Base-by-base conservation (phyloP, 1,140 invertebrate genomes). In the Apis florea region DNA sequence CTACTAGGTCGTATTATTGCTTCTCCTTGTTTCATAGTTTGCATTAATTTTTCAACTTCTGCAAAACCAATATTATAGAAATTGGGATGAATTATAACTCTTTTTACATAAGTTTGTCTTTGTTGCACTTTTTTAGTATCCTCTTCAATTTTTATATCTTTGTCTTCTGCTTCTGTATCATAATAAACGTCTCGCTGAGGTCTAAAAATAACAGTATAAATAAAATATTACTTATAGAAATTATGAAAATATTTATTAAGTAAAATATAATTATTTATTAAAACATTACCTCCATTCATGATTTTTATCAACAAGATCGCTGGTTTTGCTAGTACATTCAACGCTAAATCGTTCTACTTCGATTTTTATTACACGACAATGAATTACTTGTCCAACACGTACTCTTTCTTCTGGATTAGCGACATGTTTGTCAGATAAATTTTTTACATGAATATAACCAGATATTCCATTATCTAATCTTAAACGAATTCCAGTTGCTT, bases 41-140 rank as follows among this genome's bases (percentile, higher is more conserved):
- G 95, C 95, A 99, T 96, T 59, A 99, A 92, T 90, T 98, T 98
- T 88, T 99, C 98, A 2, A 98, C 97, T 90, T 99, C 98, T 0
- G 96, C 95, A 91, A 97, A 99, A 12, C 97, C 97, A 83, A 99
- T 98, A 92, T 99, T 99, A 86, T 99, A 97, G 94, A 99, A 99
- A 0, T 97, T 96, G 0, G 98, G 98, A 95, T 99, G 99, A 40
- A 99, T 97, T 79, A 99, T 99, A 0, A 99, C 98, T 19, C 99
- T 95, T 89, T 99, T 99, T 1, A 98, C 97, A 91, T 97, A 98
- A 67, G 96, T 97, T 92, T 97, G 96, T 66, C 96, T 93, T 89
- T 96, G 95, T 90, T 97, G 97, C 11, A 96, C 93, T 90, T 98
- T 97, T 86, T 97, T 97, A 15, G 96, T 95, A 69, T 98, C 97